Evolutionary conservation across 2,797 vertebrate species (phyloP).

Genomic region (Hypotaenidia okinawae): DNA sequence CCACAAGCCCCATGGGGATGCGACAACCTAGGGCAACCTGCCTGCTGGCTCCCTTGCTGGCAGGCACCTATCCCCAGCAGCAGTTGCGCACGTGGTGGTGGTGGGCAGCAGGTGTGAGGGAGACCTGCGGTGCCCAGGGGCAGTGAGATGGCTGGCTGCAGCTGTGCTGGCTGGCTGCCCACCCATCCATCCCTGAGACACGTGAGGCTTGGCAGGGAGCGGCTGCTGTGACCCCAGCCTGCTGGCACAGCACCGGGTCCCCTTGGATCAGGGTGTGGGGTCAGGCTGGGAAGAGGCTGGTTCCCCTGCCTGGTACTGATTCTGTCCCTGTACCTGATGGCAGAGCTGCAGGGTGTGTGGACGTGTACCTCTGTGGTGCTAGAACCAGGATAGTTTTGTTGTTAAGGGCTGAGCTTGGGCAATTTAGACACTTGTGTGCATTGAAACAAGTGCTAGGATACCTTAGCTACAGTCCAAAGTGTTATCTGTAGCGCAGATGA

Average conservation of each 20-base stretch:
- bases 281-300: background rate
- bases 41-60: fast-evolving
- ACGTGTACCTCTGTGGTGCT: fast-evolving
- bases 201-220: fast-evolving
- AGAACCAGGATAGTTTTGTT: background rate
- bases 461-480: no score
- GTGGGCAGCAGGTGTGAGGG: background rate
- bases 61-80: fast-evolving
- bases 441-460: background rate
- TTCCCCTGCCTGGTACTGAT: fast-evolving
- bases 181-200: fast-evolving
- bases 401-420: background rate
- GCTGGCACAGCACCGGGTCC: fast-evolving
- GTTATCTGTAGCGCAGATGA: no score
- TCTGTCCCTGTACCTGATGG: fast-evolving
- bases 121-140: no score
- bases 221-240: background rate
- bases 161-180: background rate
- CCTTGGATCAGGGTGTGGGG: fast-evolving
- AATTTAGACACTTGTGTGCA: background rate
- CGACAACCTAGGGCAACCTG: background rate
- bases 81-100: fast-evolving
- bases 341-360: fast-evolving
- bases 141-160: background rate
- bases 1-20: background rate